phyloP scores from a whole-genome alignment of 2,797 vertebrate species.

The Dicrostonyx torquatus region DNA sequence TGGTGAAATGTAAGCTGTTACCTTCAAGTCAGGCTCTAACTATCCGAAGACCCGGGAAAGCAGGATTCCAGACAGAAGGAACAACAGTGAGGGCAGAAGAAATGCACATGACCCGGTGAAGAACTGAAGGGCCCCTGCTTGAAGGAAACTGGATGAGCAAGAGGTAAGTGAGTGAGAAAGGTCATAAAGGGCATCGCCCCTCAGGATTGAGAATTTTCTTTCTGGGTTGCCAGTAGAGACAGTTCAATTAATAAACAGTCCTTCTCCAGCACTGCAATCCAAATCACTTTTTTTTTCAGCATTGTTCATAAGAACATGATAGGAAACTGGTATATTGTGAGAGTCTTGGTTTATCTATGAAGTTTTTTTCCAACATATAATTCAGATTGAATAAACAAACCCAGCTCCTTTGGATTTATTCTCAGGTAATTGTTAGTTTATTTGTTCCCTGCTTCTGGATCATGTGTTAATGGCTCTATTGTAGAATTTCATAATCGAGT shows the following conservation, averaged over 20 bases:
- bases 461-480: neutral
- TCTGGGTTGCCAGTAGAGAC: neutral
- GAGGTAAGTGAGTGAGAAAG: neutral
- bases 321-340: neutral
- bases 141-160: neutral
- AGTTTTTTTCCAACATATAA: neutral
- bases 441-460: neutral
- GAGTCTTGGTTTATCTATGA: neutral
- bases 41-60: neutral
- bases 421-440: slow-evolving; percentile 31
- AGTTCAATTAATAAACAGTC: neutral
- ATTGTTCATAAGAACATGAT: neutral
- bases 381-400: neutral
- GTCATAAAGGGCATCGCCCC: neutral
- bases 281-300: neutral
- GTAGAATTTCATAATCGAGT: slow-evolving; percentile 13
- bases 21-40: neutral
- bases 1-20: slow-evolving; percentile 4
- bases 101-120: neutral
- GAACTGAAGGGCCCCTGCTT: neutral
- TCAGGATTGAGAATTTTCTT: neutral
- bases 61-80: neutral
- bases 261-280: neutral
- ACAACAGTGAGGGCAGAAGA: neutral
- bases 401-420: neutral